Conservation (phyloP, 2,888 invertebrate species). For the Andrena trimmerana region DNA sequence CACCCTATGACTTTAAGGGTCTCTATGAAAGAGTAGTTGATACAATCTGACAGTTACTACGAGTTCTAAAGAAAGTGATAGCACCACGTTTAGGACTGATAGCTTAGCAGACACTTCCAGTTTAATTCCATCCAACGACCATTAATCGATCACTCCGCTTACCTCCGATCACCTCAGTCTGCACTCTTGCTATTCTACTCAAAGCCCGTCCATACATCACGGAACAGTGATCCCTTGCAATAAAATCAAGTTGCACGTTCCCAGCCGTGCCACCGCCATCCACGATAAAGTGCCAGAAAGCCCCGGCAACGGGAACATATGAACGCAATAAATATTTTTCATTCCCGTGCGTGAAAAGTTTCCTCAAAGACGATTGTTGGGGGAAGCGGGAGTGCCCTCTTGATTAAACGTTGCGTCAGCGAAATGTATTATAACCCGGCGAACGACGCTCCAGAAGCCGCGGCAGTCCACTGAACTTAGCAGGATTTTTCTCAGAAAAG, state of each 20-base stretch:
- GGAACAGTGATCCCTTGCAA: background rate
- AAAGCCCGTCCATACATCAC: background rate
- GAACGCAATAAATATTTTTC: constrained; percentile 53
- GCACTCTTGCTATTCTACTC: background rate
- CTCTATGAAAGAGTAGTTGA: too few relatives aligned
- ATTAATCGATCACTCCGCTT: too few relatives aligned
- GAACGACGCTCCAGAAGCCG: constrained; percentile 48
- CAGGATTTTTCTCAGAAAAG: constrained; percentile 48
- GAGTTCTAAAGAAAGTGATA: too few relatives aligned
- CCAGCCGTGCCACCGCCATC: background rate
- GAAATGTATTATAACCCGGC: constrained; percentile 59
- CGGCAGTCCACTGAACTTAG: constrained; percentile 49
- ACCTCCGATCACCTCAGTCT: background rate
- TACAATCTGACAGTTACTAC: too few relatives aligned
- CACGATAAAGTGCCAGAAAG: background rate
- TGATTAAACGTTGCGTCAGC: constrained; percentile 61
- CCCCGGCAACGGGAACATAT: constrained; percentile 12
- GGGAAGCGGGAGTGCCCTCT: constrained; percentile 16
- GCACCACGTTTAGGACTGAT: too few relatives aligned
- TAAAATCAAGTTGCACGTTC: background rate
- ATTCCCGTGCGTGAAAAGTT: constrained; percentile 46
- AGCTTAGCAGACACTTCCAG: too few relatives aligned
- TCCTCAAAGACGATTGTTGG: constrained; percentile 29
- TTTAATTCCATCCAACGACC: too few relatives aligned
- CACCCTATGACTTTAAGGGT: too few relatives aligned